A percentile compares a stretch with the other conserved stretches of the same genome.
phyloP scores from a whole-genome alignment of 1,140 invertebrate species.

The Dinothrombium tinctorium region DNA sequence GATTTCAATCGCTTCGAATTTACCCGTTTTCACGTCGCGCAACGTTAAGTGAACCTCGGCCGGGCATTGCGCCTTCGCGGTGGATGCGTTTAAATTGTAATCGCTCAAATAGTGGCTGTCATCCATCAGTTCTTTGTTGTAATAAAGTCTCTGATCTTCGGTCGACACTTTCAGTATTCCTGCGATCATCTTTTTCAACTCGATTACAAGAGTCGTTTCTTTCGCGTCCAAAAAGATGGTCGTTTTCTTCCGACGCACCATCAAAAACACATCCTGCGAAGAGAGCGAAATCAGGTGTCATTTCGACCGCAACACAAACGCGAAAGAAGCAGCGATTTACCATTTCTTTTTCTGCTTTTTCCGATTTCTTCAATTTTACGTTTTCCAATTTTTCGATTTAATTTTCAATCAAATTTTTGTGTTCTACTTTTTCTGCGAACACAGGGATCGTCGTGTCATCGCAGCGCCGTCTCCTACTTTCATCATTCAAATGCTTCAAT shows the following conservation, averaged over 20 bases:
- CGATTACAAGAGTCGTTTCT: conserved; percentile 70
- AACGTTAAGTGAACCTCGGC: conserved; percentile 68
- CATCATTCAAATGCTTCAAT: no score
- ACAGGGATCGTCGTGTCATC: no score
- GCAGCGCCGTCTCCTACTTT: no score
- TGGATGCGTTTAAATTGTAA: conserved; percentile 61
- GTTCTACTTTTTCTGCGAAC: no score
- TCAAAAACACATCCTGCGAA: conserved; percentile 70
- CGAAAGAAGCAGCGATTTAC: no score
- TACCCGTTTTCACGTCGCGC: conserved; percentile 49
- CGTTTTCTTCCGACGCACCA: conserved; percentile 85
- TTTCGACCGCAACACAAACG: no score
- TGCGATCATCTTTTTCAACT: conserved; percentile 91
- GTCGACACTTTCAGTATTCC: conserved; percentile 38
- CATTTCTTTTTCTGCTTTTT: no score
- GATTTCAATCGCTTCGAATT: conserved; percentile 70
- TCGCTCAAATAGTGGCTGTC: conserved; percentile 67
- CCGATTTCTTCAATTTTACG: no score
- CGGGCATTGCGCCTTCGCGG: conserved; percentile 75
- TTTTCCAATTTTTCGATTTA: no score
- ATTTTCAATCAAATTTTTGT: no score
- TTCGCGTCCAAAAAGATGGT: conserved; percentile 97
- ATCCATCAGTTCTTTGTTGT: conserved; percentile 66
- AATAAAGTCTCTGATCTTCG: conserved; percentile 63
- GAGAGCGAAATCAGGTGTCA: no score